Base-by-base conservation (phyloP, 2,113 vertebrate genomes). In the Perccottus glenii region DNA sequence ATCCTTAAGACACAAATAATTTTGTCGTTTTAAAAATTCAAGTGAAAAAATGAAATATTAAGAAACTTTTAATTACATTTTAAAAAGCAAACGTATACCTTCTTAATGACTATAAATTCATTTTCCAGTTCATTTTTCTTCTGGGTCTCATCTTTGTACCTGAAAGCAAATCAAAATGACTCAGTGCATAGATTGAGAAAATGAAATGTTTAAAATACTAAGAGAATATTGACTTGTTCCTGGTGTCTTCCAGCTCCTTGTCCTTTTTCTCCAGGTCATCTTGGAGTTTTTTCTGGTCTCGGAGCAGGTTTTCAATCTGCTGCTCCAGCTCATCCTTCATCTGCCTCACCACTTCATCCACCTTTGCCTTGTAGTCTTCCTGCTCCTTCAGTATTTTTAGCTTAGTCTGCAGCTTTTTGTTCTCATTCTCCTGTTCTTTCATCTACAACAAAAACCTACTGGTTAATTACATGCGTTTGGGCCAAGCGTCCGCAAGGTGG, bases 91-190 rank as follows among this genome's bases (percentile, higher is more conserved):
- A 14, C 11, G 14, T 0, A 0, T 58, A 93, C 92, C 91, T 92
- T 92, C 80, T 94, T 94, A 32, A 48, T 74, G 55, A 94, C 1
- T 1, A 94, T 19, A 76, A 93, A 94, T 0, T 93, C 88, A 19
- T 87, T 93, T 72, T 94, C 93, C 64, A 90, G 9, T 0, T 92
- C 85, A 14, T 58, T 47, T 64, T 88, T 89, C 50, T 77, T 83
- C 0, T 38, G 11, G 5, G 91, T 0, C 73, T 92, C 87, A 1
- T 92, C 84, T 60, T 93, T 87, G 43, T 85, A 93, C n/a, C 93
- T 94, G 77, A 72, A 70, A 74, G 11, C 19, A 60, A n/a, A 2
- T 58, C 4, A 35, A 49, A 50, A 69, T 11, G 14, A 12, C 55
- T n/a, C 14, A 14, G 42, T 43, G 6, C 42, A 8, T 11, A 6